Conservation (phyloP, 2,113 vertebrate species). For the Rhipidura dahli region DNA sequence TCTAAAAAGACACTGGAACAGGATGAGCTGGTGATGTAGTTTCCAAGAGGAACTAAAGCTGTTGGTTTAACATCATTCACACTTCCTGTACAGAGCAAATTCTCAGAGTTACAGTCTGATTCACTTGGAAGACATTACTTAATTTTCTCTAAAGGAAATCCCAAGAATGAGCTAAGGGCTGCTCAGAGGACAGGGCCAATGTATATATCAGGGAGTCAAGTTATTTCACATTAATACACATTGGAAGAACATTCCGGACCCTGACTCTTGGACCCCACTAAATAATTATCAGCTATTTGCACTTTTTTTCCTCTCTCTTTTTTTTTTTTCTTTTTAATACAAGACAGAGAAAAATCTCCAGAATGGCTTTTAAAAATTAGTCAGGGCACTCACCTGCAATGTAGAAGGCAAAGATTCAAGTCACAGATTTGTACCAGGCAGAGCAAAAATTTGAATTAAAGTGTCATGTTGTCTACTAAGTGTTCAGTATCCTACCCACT, state of each 20-base stretch:
- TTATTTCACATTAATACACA: neutral
- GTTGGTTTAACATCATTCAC: neutral
- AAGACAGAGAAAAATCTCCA: neutral
- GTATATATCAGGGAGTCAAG: neutral
- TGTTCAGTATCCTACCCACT: neutral
- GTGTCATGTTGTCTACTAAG: neutral
- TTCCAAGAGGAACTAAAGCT: neutral
- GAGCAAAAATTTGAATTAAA: neutral
- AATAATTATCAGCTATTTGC: neutral
- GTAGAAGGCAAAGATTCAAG: neutral
- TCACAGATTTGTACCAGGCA: neutral
- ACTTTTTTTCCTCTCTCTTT: fast-evolving
- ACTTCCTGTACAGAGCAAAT: neutral
- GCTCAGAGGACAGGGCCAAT: neutral
- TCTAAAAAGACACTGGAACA: neutral
- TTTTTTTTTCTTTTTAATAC: neutral
- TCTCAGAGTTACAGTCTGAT: neutral
- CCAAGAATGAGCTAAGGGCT: neutral
- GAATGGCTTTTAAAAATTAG: neutral
- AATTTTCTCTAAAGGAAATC: neutral
- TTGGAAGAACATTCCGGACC: neutral
- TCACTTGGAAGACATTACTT: neutral
- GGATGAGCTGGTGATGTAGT: neutral
- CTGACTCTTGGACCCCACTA: fast-evolving
- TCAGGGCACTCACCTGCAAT: neutral